phyloP scores from a whole-genome alignment of 2,113 vertebrate species.

The Notarius lentiginosus region DNA sequence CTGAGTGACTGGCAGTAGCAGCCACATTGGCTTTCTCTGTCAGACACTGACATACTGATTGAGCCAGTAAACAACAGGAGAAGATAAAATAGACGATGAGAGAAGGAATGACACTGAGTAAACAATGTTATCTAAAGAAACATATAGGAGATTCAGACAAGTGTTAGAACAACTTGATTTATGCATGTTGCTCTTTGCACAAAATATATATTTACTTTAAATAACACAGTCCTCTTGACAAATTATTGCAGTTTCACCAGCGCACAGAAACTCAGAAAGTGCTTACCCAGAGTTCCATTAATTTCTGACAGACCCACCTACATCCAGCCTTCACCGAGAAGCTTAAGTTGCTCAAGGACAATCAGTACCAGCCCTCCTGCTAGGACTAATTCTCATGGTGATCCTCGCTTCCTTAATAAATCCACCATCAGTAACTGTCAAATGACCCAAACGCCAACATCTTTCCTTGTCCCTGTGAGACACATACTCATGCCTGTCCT shows the following conservation, averaged over 20 bases:
- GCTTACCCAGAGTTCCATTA: conserved; percentile 1
- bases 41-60: neutral
- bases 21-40: conserved; percentile 6
- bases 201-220: conserved; percentile 18
- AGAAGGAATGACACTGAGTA: conserved; percentile 17
- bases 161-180: neutral
- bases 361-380: conserved; percentile 36
- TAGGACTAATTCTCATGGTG: conserved; percentile 51
- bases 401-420: conserved; percentile 44
- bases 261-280: conserved; percentile 14
- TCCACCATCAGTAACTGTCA: conserved; percentile 44
- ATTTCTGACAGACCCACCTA: conserved; percentile 44
- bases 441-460: conserved; percentile 5
- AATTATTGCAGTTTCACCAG: neutral
- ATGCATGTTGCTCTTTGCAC: neutral
- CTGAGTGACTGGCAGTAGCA: conserved; percentile 12
- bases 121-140: conserved; percentile 30
- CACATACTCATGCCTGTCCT: conserved; percentile 30
- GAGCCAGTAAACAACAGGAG: conserved; percentile 1
- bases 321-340: neutral
- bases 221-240: neutral
- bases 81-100: neutral
- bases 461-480: conserved; percentile 44
- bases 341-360: conserved; percentile 62
- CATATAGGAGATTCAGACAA: neutral